Conservation (phyloP, 2,888 invertebrate genomes). For the Teinopalpus imperialis region DNA sequence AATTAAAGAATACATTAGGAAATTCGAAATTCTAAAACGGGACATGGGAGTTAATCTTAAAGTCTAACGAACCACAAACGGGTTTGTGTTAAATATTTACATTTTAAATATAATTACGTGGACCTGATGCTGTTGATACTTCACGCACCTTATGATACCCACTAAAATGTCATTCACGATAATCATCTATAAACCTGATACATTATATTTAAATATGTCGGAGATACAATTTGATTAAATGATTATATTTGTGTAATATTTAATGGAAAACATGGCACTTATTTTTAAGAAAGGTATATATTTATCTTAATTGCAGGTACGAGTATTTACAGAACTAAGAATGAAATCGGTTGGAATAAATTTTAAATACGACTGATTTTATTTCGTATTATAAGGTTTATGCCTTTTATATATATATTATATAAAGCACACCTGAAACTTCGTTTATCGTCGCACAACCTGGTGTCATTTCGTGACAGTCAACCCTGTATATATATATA, state of each 20-base stretch:
- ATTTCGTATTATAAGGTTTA: too few relatives aligned
- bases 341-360: too few relatives aligned
- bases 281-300: background rate
- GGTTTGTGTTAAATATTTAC: constrained; percentile 9
- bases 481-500: too few relatives aligned
- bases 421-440: too few relatives aligned
- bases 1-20: too few relatives aligned
- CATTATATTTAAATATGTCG: constrained; percentile 7
- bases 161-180: constrained; percentile 19
- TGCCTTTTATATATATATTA: too few relatives aligned
- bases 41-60: constrained; percentile 1
- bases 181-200: constrained; percentile 19
- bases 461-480: too few relatives aligned
- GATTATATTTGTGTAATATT: constrained; percentile 12
- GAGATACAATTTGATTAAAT: constrained; percentile 13
- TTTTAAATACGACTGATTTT: too few relatives aligned
- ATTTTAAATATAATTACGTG: constrained; percentile 11
- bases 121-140: background rate
- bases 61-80: constrained; percentile 5
- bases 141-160: constrained; percentile 8
- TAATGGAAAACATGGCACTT: background rate
- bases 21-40: too few relatives aligned
- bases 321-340: background rate
- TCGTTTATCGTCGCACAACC: too few relatives aligned
- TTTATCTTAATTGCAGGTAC: background rate